Evolutionary conservation across 2,797 vertebrate genomes (phyloP).

Genomic region (Octomys mimax): DNA sequence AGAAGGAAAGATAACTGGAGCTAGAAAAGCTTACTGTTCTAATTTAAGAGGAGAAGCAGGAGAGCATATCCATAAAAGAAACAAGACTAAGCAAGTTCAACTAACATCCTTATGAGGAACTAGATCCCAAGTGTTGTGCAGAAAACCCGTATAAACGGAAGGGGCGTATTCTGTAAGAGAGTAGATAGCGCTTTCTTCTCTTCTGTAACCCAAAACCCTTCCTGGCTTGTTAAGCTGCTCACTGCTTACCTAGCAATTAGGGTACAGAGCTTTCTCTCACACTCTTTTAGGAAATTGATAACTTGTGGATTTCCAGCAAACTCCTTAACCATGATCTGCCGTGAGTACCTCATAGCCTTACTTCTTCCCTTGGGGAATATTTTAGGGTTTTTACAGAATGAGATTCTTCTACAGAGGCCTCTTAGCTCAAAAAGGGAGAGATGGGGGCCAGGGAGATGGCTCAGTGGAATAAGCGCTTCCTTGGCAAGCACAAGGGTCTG

Average conservation of each 20-base stretch:
- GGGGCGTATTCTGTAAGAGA: background rate
- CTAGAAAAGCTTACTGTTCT: conserved; percentile 50
- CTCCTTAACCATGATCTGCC: conserved; percentile 95
- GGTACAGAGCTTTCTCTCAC: conserved; percentile 63
- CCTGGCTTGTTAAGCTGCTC: background rate
- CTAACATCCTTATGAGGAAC: background rate
- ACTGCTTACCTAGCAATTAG: background rate
- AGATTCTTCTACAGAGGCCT: conserved; percentile 2
- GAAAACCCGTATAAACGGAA: conserved; percentile 59
- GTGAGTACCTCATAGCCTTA: conserved; percentile 90
- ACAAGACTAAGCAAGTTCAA: conserved; percentile 21
- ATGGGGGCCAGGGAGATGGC: too few relatives aligned
- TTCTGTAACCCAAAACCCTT: background rate
- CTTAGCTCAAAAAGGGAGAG: conserved; percentile 14
- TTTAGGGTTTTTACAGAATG: conserved; percentile 44
- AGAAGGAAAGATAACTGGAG: conserved; percentile 63
- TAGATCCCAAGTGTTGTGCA: background rate
- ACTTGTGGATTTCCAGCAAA: conserved; percentile 97
- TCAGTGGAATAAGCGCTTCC: too few relatives aligned
- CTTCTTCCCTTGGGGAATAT: conserved; percentile 9
- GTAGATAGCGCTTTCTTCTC: background rate
- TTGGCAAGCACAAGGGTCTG: too few relatives aligned
- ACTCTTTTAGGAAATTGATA: conserved; percentile 95
- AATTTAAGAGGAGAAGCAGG: conserved; percentile 50
- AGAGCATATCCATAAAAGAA: background rate